A percentile compares a stretch with the other conserved stretches of the same genome.
phyloP scores from a whole-genome alignment of 2,888 invertebrate genomes.

The Drosophila stalkeri region DNA sequence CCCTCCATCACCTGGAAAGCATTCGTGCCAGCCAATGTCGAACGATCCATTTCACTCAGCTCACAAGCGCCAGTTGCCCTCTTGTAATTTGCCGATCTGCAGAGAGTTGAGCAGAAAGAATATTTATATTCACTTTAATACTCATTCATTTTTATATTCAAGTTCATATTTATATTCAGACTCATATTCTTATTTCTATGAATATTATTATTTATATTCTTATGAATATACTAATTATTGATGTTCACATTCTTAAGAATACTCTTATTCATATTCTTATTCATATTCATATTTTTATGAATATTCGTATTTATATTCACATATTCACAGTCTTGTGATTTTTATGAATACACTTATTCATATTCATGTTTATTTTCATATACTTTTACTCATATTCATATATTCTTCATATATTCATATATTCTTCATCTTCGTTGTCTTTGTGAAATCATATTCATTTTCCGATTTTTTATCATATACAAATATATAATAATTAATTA shows the following conservation, averaged over 20 bases:
- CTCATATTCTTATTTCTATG: neutral
- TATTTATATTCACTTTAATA: neutral
- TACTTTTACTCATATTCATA: neutral
- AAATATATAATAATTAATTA: too few species aligned
- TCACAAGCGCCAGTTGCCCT: slow-evolving; percentile 93
- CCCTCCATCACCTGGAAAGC: slow-evolving; percentile 89
- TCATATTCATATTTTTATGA: neutral
- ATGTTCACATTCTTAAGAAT: neutral
- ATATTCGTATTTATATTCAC: neutral
- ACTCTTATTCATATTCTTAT: neutral
- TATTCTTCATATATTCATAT: neutral
- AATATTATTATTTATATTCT: neutral
- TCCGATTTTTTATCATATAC: too few species aligned
- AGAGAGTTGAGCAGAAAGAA: slow-evolving; percentile 32
- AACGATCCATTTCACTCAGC: slow-evolving; percentile 95
- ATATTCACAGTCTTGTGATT: too few species aligned
- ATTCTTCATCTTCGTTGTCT: too few species aligned
- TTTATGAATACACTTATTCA: neutral
- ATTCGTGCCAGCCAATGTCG: slow-evolving; percentile 93
- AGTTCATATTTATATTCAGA: neutral
- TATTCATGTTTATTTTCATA: neutral
- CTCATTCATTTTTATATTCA: neutral
- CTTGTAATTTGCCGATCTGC: slow-evolving; percentile 95
- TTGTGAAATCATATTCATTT: neutral
- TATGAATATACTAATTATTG: neutral